Evolutionary conservation across 2,888 invertebrate species (phyloP).

Genomic region (Crioceris asparagi): DNA sequence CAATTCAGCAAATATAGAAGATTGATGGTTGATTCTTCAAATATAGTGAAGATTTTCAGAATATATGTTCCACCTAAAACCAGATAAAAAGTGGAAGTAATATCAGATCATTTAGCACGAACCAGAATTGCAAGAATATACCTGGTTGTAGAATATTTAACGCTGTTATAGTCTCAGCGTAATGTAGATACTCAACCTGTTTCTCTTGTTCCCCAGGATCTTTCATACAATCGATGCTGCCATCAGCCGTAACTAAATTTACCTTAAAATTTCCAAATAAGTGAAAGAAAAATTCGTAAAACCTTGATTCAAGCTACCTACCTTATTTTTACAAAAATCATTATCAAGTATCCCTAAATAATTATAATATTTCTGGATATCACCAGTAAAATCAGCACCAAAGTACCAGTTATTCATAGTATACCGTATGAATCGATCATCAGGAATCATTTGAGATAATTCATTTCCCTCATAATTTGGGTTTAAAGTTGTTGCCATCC

Average conservation of each 20-base stretch:
- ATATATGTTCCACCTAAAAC: constrained; percentile 64
- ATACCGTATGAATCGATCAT: constrained; percentile 74
- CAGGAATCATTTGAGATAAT: constrained; percentile 57
- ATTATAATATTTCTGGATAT: constrained; percentile 63
- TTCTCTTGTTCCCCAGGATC: constrained; percentile 81
- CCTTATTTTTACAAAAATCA: constrained; percentile 25
- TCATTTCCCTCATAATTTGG: constrained; percentile 87
- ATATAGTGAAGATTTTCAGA: constrained; percentile 83
- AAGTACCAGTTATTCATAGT: constrained; percentile 78
- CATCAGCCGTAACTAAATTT: constrained; percentile 80
- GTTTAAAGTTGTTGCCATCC: constrained; percentile 80
- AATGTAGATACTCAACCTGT: constrained; percentile 66
- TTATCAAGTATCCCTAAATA: constrained; percentile 49
- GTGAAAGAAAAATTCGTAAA: not conserved
- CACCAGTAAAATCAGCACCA: constrained; percentile 75
- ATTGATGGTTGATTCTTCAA: constrained; percentile 70
- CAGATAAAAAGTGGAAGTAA: not conserved
- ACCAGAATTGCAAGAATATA: constrained; percentile 5
- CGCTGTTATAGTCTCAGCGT: constrained; percentile 73
- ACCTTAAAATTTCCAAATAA: constrained; percentile 38
- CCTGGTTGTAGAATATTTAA: constrained; percentile 51
- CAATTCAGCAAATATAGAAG: constrained; percentile 70
- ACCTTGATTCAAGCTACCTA: constrained; percentile 3
- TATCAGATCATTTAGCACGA: no score
- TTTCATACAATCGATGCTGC: constrained; percentile 80